phyloP scores from a whole-genome alignment of 2,113 vertebrate genomes.

The Apodemus speciosus region DNA sequence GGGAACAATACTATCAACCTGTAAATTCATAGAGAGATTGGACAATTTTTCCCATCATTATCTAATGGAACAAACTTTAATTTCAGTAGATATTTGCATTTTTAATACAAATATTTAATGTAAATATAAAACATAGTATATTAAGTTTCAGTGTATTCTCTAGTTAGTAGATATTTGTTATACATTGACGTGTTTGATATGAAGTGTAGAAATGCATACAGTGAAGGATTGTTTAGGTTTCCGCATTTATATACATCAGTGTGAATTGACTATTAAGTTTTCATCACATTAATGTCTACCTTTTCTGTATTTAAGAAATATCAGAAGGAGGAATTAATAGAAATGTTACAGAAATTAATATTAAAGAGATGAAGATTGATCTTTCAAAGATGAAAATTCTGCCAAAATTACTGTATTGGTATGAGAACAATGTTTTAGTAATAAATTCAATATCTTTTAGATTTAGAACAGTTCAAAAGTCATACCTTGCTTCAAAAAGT shows the following conservation, averaged over 20 bases:
- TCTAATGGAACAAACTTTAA: neutral
- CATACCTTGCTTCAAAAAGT: slow-evolving; percentile 42
- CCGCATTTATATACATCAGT: neutral
- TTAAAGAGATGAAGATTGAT: slow-evolving; percentile 65
- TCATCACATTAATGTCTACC: neutral
- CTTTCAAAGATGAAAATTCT: slow-evolving; percentile 69
- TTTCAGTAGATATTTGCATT: neutral
- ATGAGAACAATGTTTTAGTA: slow-evolving; percentile 53
- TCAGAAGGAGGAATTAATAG: slow-evolving; percentile 51
- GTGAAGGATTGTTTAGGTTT: neutral
- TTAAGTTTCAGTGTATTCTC: neutral
- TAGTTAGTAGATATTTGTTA: neutral
- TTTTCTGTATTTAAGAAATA: slow-evolving; percentile 60
- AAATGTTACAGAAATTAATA: slow-evolving; percentile 67
- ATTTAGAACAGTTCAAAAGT: slow-evolving; percentile 74
- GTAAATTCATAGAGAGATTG: neutral
- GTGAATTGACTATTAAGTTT: slow-evolving; percentile 17
- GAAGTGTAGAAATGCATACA: neutral
- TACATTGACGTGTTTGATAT: neutral
- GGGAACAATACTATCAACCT: neutral
- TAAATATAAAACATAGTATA: neutral
- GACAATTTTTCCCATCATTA: neutral
- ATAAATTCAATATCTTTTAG: slow-evolving; percentile 71
- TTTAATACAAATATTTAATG: neutral
- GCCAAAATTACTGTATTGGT: slow-evolving; percentile 68